phyloP scores from a whole-genome alignment of 2,888 invertebrate genomes.

The Synanthedon tipuliformis region DNA sequence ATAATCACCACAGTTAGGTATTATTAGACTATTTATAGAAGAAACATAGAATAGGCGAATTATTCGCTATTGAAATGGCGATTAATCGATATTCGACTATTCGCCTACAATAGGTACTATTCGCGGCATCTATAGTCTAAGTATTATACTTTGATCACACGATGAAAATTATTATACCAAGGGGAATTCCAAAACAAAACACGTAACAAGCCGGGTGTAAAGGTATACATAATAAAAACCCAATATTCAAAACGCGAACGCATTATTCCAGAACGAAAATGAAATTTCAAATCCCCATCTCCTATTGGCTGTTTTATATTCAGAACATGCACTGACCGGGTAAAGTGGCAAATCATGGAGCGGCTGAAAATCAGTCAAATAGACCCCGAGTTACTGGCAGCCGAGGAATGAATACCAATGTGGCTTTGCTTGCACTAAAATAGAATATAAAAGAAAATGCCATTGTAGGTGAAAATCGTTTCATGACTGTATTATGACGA shows the following conservation, averaged over 20 bases:
- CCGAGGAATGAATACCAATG: conserved; percentile 44
- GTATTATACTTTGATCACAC: not conserved
- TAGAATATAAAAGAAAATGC: conserved; percentile 1
- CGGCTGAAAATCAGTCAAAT: conserved; percentile 69
- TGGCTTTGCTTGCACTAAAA: conserved; percentile 25
- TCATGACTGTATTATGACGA: too few relatives aligned
- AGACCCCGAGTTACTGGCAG: conserved; percentile 57
- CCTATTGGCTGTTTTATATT: conserved; percentile 54
- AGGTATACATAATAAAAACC: conserved; percentile 24
- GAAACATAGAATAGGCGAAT: too few relatives aligned
- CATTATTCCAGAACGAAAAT: conserved; percentile 53
- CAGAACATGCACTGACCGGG: conserved; percentile 57
- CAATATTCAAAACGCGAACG: conserved; percentile 52
- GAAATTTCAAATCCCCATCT: conserved; percentile 50
- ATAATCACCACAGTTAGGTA: too few relatives aligned
- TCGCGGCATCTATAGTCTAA: too few relatives aligned
- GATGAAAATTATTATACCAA: not conserved
- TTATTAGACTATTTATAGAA: too few relatives aligned
- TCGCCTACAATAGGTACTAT: too few relatives aligned
- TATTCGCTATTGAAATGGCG: too few relatives aligned
- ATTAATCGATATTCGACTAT: too few relatives aligned
- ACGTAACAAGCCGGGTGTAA: not conserved
- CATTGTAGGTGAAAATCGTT: too few relatives aligned
- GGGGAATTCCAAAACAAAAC: not conserved
- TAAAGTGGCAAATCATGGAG: conserved; percentile 69